phyloP scores from a whole-genome alignment of 2,113 vertebrate species.

The Thymallus thymallus region DNA sequence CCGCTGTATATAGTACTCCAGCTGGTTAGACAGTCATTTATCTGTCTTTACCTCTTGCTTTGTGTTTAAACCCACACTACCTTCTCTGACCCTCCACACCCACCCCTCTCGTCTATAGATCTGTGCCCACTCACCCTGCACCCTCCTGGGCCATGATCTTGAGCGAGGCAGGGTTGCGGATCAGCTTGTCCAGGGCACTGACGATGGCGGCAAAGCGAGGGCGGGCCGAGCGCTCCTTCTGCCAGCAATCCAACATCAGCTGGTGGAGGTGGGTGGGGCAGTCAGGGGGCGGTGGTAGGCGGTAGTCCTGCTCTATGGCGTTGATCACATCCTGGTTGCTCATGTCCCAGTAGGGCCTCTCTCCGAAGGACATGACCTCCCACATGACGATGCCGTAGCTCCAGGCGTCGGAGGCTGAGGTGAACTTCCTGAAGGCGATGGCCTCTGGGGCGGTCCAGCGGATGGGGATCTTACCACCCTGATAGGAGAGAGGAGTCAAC shows the following conservation, averaged over 20 bases:
- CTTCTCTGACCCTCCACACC: not conserved
- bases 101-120: not conserved
- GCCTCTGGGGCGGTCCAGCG: constrained; percentile 89
- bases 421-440: constrained; percentile 89
- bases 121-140: constrained; percentile 72
- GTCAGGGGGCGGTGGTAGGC: constrained; percentile 85
- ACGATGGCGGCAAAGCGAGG: constrained; percentile 86
- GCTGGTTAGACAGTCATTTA: no score
- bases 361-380: constrained; percentile 91
- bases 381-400: constrained; percentile 91
- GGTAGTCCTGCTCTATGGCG: constrained; percentile 89
- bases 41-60: no score
- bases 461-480: constrained; percentile 90
- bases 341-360: constrained; percentile 90
- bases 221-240: constrained; percentile 83
- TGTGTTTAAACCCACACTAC: no score
- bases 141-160: constrained; percentile 86
- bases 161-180: constrained; percentile 87
- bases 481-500: constrained; percentile 3
- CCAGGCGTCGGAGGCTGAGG: constrained; percentile 87
- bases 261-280: constrained; percentile 88
- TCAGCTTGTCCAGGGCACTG: constrained; percentile 87
- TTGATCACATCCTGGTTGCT: constrained; percentile 92
- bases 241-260: constrained; percentile 91
- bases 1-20: no score